These are phyloP conservation scores for Coptodon bakossiorum DNA, from an alignment of 2,113 vertebrate genomes.

Conservation along the genomic window DNA sequence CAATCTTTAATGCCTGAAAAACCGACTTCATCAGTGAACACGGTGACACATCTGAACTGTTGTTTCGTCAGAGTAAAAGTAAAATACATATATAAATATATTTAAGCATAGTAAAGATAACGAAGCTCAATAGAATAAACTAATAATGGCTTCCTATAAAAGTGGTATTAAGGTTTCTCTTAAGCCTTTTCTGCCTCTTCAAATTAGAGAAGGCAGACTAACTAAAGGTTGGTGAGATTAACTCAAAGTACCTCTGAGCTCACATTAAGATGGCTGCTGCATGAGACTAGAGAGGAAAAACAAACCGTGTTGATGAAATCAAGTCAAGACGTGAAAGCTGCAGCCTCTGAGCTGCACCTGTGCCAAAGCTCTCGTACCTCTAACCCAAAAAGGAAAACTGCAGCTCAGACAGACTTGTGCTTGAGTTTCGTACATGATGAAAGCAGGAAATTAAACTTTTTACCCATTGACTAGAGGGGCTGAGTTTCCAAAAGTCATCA, in stretches of 20 bases:
- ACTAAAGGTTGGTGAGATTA: background rate
- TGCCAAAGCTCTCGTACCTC: background rate
- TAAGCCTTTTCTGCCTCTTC: background rate
- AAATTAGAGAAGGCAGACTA: background rate
- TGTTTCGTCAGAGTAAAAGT: background rate
- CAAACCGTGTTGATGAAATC: conserved; percentile 15
- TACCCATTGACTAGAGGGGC: background rate
- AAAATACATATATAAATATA: background rate
- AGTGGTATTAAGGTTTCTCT: background rate
- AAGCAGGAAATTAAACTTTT: conserved; percentile 12
- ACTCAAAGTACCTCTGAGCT: background rate
- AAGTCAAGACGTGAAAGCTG: background rate
- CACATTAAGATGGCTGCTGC: conserved; percentile 16
- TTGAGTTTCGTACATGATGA: background rate
- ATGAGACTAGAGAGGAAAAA: background rate
- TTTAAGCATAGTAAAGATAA: background rate
- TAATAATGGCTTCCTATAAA: background rate
- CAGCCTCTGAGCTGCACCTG: conserved; percentile 12
- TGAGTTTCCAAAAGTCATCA: background rate
- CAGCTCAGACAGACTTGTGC: background rate
- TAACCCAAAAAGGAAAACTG: conserved; percentile 11
- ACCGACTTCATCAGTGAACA: background rate
- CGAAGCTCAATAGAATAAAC: background rate
- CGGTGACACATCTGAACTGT: accelerated
- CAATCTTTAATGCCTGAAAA: background rate